Evolutionary conservation across 2,113 vertebrate genomes (phyloP).

Genomic region (Gambusia holbrooki): DNA sequence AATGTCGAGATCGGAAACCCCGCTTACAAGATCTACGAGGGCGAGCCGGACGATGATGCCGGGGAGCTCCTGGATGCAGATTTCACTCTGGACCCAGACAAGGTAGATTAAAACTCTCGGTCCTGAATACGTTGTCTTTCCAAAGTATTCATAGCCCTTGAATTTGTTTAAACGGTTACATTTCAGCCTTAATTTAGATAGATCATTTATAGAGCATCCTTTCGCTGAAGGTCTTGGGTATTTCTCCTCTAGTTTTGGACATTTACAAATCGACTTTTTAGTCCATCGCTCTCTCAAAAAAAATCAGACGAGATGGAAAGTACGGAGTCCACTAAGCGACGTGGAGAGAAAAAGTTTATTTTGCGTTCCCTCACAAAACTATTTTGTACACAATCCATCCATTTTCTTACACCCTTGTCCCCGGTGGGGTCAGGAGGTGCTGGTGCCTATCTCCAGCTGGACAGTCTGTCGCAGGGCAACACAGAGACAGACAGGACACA

Average conservation of each 20-base stretch:
- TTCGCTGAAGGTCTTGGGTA: neutral
- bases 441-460: too few relatives aligned
- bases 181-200: neutral
- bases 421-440: too few relatives aligned
- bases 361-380: too few relatives aligned
- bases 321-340: too few relatives aligned
- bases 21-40: slow-evolving; percentile 98
- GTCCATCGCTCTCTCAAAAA: neutral
- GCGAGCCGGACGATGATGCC: slow-evolving; percentile 91
- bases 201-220: neutral
- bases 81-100: slow-evolving; percentile 95
- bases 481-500: too few relatives aligned
- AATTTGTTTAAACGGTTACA: neutral
- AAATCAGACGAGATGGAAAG: neutral
- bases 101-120: slow-evolving; percentile 76
- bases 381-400: too few relatives aligned
- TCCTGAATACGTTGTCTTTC: neutral
- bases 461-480: too few relatives aligned
- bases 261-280: too few relatives aligned
- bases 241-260: neutral
- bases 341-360: too few relatives aligned
- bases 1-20: slow-evolving; percentile 98
- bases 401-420: too few relatives aligned
- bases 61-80: slow-evolving; percentile 94
- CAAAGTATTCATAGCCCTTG: neutral